Base-by-base conservation (phyloP, 2,113 vertebrate genomes). In the Scolopax mira region DNA sequence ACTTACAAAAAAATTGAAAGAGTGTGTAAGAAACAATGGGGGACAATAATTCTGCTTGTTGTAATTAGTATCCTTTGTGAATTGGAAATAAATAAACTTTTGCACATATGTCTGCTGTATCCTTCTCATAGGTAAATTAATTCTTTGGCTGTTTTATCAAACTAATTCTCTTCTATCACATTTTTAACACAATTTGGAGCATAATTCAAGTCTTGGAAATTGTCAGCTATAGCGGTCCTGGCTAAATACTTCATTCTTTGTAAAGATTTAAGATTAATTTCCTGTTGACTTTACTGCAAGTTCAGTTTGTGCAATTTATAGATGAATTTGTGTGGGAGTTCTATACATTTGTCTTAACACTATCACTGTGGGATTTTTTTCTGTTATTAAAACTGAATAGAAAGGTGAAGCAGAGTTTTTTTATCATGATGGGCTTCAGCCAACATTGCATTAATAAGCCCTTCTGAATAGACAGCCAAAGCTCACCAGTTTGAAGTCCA, bases 291-390 rank as follows among this genome's bases (percentile, higher is more conserved):
- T 94, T 49, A 70, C n/a, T 66, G 71, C 25, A 78, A 37, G 66
- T 79, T 37, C 23, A 48, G 22, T 80, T 70, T 52, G 23, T 60
- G 17, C 8, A 39, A 21, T 88, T 89, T 25, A 73, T 67, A 73
- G 31, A 9, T 83, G 3, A 77, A 44, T 85, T 91, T 77, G 71
- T 49, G 27, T 44, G 33, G n/a, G 42, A 80, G 28, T 62, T 70
- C 18, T 42, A 21, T 35, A 35, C 39, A 13, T 3, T 82, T 6
- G 74, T 44, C 18, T 35, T 73, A 78, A 46, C 5, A 19, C 18
- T 75, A 13, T 42, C 35, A 52, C 42, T 23, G 17, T 41, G 57
- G 23, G 9, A 0, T 0, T 10, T 33, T n/a, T 41, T 85, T 62
- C 25, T 91, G 9, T 51, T 48, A 25, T 18, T 73, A n/a, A 48